Percentiles rank a stretch among this genome's conserved stretches.
Evolutionary conservation across 2,797 vertebrate genomes (phyloP).

Genomic region (Hoplostethus mediterraneus): DNA sequence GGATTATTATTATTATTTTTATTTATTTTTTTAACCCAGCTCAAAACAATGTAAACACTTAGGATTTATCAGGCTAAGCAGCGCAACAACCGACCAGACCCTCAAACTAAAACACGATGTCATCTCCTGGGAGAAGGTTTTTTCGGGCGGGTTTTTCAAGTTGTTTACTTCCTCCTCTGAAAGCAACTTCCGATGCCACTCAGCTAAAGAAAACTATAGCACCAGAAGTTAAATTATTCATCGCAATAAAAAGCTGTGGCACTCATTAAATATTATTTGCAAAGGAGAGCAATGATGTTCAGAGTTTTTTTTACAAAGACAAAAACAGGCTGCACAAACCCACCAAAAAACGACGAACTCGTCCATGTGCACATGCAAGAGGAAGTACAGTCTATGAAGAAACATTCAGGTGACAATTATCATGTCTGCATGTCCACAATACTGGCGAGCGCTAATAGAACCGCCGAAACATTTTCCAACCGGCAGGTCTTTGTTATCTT

Average conservation of each 20-base stretch:
- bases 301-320: slow-evolving; percentile 15
- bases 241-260: slow-evolving; percentile 42
- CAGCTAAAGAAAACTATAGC: slow-evolving; percentile 28
- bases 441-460: slow-evolving; percentile 1
- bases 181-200: slow-evolving; percentile 29
- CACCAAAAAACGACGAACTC: neutral
- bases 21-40: slow-evolving; percentile 16
- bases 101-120: slow-evolving; percentile 29
- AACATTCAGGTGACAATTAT: slow-evolving; percentile 9
- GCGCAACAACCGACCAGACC: neutral
- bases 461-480: neutral
- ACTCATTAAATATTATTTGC: slow-evolving; percentile 53
- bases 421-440: neutral
- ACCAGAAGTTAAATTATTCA: slow-evolving; percentile 67
- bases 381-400: neutral
- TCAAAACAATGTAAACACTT: slow-evolving; percentile 52
- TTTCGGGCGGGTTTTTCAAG: slow-evolving; percentile 45
- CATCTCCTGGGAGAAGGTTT: slow-evolving; percentile 32
- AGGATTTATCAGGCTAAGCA: slow-evolving; percentile 39
- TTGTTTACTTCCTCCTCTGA: slow-evolving; percentile 61
- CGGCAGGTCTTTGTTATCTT: slow-evolving; percentile 13
- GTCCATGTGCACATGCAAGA: neutral
- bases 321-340: neutral
- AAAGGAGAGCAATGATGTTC: slow-evolving; percentile 36
- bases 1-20: slow-evolving; percentile 27